Conservation (phyloP, 2,888 invertebrate genomes). For the Caenorhabditis imperialis region DNA sequence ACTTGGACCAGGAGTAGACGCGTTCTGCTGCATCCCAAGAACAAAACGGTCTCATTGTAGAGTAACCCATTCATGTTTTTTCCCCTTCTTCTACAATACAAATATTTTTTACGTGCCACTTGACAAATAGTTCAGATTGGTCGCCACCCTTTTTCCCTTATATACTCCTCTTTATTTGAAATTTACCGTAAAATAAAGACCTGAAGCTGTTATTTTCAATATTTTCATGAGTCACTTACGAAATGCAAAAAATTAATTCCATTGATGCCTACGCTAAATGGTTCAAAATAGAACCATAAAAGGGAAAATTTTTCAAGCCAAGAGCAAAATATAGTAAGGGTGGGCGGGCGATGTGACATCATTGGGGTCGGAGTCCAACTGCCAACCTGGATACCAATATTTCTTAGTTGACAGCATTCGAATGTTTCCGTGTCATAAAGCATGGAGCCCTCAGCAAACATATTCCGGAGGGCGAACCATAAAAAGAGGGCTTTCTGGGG, state of each 20-base stretch:
- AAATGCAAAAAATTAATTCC: constrained; percentile 3
- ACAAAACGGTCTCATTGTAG: constrained; percentile 37
- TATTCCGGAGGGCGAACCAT: not conserved
- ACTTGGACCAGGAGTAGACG: constrained; percentile 3
- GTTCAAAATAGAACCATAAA: constrained; percentile 43
- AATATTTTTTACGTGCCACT: constrained; percentile 36
- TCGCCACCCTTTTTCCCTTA: constrained; percentile 15
- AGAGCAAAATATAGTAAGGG: too few species aligned
- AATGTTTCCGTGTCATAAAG: constrained; percentile 49
- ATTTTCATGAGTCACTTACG: not conserved
- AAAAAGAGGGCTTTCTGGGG: constrained; percentile 1
- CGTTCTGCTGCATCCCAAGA: constrained; percentile 8
- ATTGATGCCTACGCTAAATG: too few species aligned
- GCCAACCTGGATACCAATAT: constrained; percentile 8
- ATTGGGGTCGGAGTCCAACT: constrained; percentile 2
- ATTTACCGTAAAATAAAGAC: constrained; percentile 35
- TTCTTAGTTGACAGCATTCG: constrained; percentile 4
- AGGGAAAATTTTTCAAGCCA: not conserved
- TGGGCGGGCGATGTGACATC: constrained; percentile 20
- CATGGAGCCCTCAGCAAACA: constrained; percentile 12
- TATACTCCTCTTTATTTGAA: constrained; percentile 20
- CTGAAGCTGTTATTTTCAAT: constrained; percentile 32
- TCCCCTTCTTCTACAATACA: not conserved
- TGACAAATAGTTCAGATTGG: constrained; percentile 43
- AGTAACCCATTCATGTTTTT: not conserved